Evolutionary conservation across 2,888 invertebrate genomes (phyloP).

Genomic region (Perizoma flavofasciatum): DNA sequence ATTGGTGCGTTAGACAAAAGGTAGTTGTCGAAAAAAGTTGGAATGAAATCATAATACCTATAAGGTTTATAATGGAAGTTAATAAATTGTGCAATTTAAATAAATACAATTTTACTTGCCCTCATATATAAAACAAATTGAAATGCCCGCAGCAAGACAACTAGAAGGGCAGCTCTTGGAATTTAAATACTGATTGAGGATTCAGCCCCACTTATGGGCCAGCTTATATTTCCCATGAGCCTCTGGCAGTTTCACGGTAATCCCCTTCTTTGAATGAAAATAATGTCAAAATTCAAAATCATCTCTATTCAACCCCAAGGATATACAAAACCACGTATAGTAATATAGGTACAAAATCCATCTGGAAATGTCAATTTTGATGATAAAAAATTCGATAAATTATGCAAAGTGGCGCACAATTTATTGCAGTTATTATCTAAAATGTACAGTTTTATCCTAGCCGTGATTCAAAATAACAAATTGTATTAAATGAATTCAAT

Average conservation of each 20-base stretch:
- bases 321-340: no score
- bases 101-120: conserved; percentile 28
- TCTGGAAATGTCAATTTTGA: background rate
- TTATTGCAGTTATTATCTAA: no score
- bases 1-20: no score
- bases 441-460: no score
- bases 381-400: background rate
- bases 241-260: conserved; percentile 60
- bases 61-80: no score
- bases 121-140: conserved; percentile 66
- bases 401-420: no score
- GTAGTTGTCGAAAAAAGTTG: no score
- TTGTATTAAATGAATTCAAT: no score
- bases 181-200: conserved; percentile 75
- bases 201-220: conserved; percentile 64
- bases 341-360: no score
- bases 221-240: conserved; percentile 76
- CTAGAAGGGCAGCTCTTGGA: conserved; percentile 55
- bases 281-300: conserved; percentile 50
- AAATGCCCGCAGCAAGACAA: conserved; percentile 55
- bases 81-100: no score
- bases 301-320: conserved; percentile 50
- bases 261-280: conserved; percentile 59
- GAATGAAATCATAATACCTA: no score
- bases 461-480: no score